phyloP scores from a whole-genome alignment of 2,113 vertebrate species.

The Nerophis lumbriciformis region DNA sequence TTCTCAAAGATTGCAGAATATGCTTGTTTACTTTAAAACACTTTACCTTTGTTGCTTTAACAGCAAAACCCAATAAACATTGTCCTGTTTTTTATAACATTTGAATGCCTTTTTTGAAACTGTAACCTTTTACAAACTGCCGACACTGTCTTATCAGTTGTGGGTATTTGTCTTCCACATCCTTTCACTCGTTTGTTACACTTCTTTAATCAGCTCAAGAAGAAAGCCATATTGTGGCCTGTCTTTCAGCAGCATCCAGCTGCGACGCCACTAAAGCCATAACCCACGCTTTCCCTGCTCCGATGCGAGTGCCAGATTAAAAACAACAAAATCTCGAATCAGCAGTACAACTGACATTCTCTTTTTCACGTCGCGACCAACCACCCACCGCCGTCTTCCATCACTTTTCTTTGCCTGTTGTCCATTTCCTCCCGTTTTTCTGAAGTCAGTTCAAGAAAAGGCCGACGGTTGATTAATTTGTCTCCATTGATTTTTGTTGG shows the following conservation, averaged over 20 bases:
- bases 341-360: slow-evolving; percentile 41
- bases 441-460: slow-evolving; percentile 53
- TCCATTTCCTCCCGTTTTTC: slow-evolving; percentile 68
- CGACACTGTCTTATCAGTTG: slow-evolving; percentile 3
- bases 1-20: slow-evolving; percentile 30
- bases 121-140: slow-evolving; percentile 19
- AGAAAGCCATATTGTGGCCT: slow-evolving; percentile 67
- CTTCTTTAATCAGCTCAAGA: slow-evolving; percentile 72
- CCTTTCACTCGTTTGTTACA: slow-evolving; percentile 52
- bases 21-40: slow-evolving; percentile 38
- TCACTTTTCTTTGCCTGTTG: slow-evolving; percentile 59
- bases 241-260: slow-evolving; percentile 62
- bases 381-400: slow-evolving; percentile 50
- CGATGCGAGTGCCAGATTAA: slow-evolving; percentile 64
- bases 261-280: slow-evolving; percentile 46
- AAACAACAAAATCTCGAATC: slow-evolving; percentile 44
- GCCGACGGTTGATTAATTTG: slow-evolving; percentile 65
- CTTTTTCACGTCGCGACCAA: slow-evolving; percentile 39
- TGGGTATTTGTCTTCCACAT: slow-evolving; percentile 36
- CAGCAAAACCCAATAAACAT: slow-evolving; percentile 54
- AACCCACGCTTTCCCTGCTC: slow-evolving; percentile 60
- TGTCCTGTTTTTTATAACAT: slow-evolving; percentile 31
- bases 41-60: slow-evolving; percentile 20
- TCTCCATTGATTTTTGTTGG: slow-evolving; percentile 69
- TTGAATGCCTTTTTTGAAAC: slow-evolving; percentile 29